Evolutionary conservation across 2,888 invertebrate species (phyloP), one percentile per base, ranked within the genome.

Genomic region (Anthophora plumipes): DNA sequence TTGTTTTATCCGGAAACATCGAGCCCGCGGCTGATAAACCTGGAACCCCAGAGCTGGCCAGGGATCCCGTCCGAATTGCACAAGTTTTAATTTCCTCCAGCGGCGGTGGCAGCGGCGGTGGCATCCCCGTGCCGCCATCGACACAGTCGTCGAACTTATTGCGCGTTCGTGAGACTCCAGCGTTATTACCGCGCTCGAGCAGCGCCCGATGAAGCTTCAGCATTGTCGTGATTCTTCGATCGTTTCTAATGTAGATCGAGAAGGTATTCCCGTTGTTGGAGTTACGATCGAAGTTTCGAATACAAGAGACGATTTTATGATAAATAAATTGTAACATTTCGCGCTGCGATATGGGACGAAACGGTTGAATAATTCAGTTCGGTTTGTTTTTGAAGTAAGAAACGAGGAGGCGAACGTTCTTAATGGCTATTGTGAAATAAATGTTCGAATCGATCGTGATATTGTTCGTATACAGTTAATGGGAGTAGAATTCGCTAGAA

Each of bases 61-160:
- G 77, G 79, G 77, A 84, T 52, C 59, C n/a, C 82, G 12, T 61
- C 66, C 76, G 78, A 86, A 88, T 88, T 85, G 82, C 77, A 76
- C 86, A 85, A 87, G 88, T 87, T 87, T 87, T 87, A 88, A 87
- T 87, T 87, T 87, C 86, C 86, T 87, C 82, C 79, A 61, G 71
- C 68, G 70, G 74, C 43, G 4, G 31, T 4, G n/a, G n/a, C 79
- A 61, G 71, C 68, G 70, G 74, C 43, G 4, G 31, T 4, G n/a
- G n/a, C 31, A 31, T 31, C 31, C 31, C 64, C 76, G 54, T 50
- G 71, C 66, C 69, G 71, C n/a, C 77, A 79, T 80, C 81, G 80
- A 67, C 67, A 71, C 86, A 77, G 88, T 85, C 86, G 78, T 50
- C 74, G 61, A 82, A 84, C 84, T 88, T 87, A 87, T 87, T 82